Base-by-base conservation (phyloP, 2,888 invertebrate species). In the Halictus ligatus region DNA sequence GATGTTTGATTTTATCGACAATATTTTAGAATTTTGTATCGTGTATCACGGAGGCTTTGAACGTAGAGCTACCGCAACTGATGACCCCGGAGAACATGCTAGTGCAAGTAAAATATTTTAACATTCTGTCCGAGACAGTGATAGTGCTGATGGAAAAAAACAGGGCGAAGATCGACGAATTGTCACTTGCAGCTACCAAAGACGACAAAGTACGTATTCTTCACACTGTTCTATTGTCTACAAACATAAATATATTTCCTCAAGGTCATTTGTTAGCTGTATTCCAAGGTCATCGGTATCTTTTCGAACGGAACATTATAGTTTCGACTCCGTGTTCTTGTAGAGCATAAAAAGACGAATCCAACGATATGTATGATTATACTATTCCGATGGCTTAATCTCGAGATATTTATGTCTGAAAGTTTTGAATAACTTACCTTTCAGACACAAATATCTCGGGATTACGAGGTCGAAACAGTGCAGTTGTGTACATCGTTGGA, bases 1-100 rank as follows among this genome's bases (percentile, higher is more conserved):
- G 54, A 64, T 64, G 29, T 64, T 18, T 64, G 18, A 64, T 64
- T 35, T 35, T 1, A 64, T 8, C 29, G 35, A 18, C 15, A 15
- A 64, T 29, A 64, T 40, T 69, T 40, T 21, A 69, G 69, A 69
- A 69, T 21, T 84, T 84, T 48, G 46, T 40, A 25, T 81, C 83
- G n/a, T 64, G 67, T 58, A 7, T 84, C 35, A 12, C 54, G 7
- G 58, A 84, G 35, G n/a, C 67, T 21, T 67, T 84, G 7, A 15
- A n/a, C 6, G 13, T 1, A 35, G 76, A 84, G 1, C 48, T 81
- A 40, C 81, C 83, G 12, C 8, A 67, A 0, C 3, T 81, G 21
- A 81, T 81, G 83, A 73, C 64, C 5, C 1, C 43, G 21, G 73
- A 84, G 0, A 35, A 54, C 15, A n/a, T 73, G 7, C 1, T 54